phyloP scores from a whole-genome alignment of 1,140 invertebrate genomes.

The Cydia strobilella region DNA sequence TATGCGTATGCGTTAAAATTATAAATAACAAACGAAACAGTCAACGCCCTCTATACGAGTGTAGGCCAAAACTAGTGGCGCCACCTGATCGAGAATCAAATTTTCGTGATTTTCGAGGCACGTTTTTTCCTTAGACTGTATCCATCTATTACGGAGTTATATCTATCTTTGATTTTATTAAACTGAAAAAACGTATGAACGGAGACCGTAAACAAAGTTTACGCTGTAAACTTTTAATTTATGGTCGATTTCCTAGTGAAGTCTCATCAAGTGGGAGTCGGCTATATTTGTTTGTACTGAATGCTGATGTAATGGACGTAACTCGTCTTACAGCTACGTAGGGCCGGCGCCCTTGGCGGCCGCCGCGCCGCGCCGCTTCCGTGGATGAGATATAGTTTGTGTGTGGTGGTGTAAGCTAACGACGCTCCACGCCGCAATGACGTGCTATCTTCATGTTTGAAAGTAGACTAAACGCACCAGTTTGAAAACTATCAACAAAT shows the following conservation, averaged over 20 bases:
- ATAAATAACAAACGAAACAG: too few relatives aligned
- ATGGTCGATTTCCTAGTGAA: slow-evolving; percentile 55
- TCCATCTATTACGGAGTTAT: too few relatives aligned
- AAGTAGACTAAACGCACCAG: not conserved
- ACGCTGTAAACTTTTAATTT: slow-evolving; percentile 49
- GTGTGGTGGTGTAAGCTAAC: not conserved
- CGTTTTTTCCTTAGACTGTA: too few relatives aligned
- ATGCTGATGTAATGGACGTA: slow-evolving; percentile 12
- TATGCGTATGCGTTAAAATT: too few relatives aligned
- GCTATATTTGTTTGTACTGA: slow-evolving; percentile 25
- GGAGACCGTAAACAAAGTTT: slow-evolving; percentile 20
- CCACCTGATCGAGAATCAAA: too few relatives aligned
- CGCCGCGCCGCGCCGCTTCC: not conserved
- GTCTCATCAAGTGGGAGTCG: slow-evolving; percentile 47
- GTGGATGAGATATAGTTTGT: not conserved
- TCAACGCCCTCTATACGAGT: too few relatives aligned
- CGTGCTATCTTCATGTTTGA: not conserved
- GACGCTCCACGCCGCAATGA: not conserved
- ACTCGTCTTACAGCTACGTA: slow-evolving; percentile 16
- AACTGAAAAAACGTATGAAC: not conserved
- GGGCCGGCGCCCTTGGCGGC: slow-evolving; percentile 22
- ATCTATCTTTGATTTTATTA: too few relatives aligned
- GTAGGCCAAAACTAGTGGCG: too few relatives aligned
- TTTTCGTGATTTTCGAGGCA: too few relatives aligned
- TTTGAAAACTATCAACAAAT: too few relatives aligned